Conservation (phyloP, 2,888 invertebrate species). For the Oasisia sp. region DNA sequence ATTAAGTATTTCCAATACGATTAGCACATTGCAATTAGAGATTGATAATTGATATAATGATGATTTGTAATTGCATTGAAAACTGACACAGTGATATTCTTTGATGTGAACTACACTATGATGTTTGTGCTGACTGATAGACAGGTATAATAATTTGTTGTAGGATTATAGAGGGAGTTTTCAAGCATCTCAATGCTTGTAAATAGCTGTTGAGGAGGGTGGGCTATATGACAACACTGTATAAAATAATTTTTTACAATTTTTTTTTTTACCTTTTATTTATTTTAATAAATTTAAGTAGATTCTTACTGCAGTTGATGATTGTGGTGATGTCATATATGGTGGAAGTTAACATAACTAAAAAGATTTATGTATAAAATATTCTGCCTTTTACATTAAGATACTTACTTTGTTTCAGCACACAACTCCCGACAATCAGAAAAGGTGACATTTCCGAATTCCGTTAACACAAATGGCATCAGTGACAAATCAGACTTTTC, state of each 20-base stretch:
- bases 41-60: neutral
- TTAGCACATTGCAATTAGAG: neutral
- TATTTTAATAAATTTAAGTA: neutral
- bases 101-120: too few relatives aligned
- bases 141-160: neutral
- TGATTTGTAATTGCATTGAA: neutral
- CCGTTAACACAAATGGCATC: constrained; percentile 22
- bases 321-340: neutral
- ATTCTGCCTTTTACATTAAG: neutral
- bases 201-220: neutral
- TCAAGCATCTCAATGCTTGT: too few relatives aligned
- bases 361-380: too few relatives aligned
- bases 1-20: neutral
- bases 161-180: neutral
- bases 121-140: neutral
- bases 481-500: constrained; percentile 5
- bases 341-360: too few relatives aligned
- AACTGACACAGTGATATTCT: neutral
- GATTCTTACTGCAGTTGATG: neutral
- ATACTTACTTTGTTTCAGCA: neutral
- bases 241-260: neutral
- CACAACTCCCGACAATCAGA: constrained; percentile 35
- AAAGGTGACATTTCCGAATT: constrained; percentile 39
- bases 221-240: neutral
- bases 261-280: neutral